Evolutionary conservation across 2,888 invertebrate genomes (phyloP).

Genomic region (Unio delphinus): DNA sequence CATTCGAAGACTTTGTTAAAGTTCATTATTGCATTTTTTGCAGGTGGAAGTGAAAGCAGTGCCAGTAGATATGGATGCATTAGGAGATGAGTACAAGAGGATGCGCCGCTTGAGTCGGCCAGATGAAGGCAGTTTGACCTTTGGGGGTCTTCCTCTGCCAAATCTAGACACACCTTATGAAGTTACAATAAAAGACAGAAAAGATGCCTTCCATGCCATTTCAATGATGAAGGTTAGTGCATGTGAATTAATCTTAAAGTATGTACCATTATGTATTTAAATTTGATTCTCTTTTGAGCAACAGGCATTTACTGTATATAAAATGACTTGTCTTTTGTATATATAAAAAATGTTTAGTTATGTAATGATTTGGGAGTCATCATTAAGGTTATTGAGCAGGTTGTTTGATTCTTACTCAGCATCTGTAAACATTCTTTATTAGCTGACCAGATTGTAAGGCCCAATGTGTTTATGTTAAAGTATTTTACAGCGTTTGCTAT

Average conservation of each 20-base stretch:
- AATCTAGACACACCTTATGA: slow-evolving; percentile 84
- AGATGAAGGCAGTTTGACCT: slow-evolving; percentile 72
- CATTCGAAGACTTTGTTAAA: no score
- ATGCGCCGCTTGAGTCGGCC: slow-evolving; percentile 75
- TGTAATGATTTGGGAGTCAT: no score
- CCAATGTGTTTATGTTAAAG: no score
- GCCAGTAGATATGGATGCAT: slow-evolving; percentile 78
- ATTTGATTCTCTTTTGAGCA: not conserved
- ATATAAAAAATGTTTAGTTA: no score
- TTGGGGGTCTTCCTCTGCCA: slow-evolving; percentile 79
- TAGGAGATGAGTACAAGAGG: slow-evolving; percentile 74
- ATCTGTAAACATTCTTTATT: no score
- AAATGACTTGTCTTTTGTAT: no score
- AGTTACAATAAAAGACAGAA: slow-evolving; percentile 89
- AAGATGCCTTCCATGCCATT: slow-evolving; percentile 91
- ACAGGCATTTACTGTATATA: not conserved
- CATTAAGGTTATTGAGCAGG: no score
- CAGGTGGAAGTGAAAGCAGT: slow-evolving; percentile 83
- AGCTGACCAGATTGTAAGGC: no score
- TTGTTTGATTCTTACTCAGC: no score
- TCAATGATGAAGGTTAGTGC: slow-evolving; percentile 89
- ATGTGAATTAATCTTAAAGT: slow-evolving; percentile 4
- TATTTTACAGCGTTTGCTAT: no score
- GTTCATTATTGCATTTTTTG: slow-evolving; percentile 1
- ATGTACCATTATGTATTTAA: not conserved